Evolutionary conservation across 2,888 invertebrate genomes (phyloP), one percentile per base, ranked within the genome.

Genomic region (Acleris emargana): DNA sequence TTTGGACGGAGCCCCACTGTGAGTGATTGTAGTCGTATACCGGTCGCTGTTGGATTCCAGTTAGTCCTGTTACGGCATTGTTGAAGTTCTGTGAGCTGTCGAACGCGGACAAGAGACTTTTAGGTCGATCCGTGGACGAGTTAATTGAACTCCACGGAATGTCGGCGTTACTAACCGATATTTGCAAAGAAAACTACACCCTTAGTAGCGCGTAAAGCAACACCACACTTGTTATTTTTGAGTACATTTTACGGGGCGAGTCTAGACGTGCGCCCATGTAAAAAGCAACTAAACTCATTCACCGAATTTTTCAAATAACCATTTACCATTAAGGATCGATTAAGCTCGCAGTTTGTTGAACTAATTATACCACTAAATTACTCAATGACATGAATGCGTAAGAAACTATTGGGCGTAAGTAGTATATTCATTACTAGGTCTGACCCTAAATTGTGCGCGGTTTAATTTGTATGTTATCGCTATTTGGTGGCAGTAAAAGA

Each of bases 61-160:
- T 66, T 61, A 66, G 51, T 52, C 66, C 61, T 66, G 60, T 45
- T 38, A 61, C 47, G 17, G 52, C 25, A 47, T 50, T 51, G 25
- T 61, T 57, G 17, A 66, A 25, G 25, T 57, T 38, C 18, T 57
- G 32, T 18, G 47, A 38, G 32, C 32, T 47, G 42, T 20, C 20
- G 45, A 51, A 38, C 13, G 45, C 51, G 32, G 45, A 52, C 9
- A 55, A 22, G 50, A 58, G 20, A 58, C 25, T 50, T 55, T 16
- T 45, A 47, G 55, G 51, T 49, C 32, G 49, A 16, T 32, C 49
- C 32, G 28, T 57, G 16, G n/a, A 18, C 5, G 18, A 32, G 47
- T 54, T 9, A 22, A 47, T 45, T 43, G 59, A 25, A 20, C 50
- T 17, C 47, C 55, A 43, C 20, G 32, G 54, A 43, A 50, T 45